Evolutionary conservation across 2,888 invertebrate genomes (phyloP), one percentile per base, ranked within the genome.

Genomic region (Drosophila mulleri): DNA sequence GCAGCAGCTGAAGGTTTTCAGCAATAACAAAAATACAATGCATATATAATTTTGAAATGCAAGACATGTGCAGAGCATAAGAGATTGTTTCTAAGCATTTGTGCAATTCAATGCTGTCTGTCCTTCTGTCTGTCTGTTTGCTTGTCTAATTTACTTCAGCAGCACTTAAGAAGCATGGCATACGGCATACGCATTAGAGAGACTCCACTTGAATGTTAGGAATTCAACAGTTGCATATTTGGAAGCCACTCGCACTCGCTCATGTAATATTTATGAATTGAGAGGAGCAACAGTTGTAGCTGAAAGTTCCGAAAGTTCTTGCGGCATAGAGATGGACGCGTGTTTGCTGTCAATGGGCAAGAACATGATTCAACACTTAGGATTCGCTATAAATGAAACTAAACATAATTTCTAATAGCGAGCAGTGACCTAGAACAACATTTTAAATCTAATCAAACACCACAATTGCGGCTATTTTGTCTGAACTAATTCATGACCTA

Each of bases 1-100:
- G 54, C 39, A 44, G 26, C 14, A 45, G 16, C 16, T 32, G 48
- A 42, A 29, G 52, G 44, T 39, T 52, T 26, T 35, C 4, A 18
- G 4, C 47, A 32, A 14, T 42, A 58, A 45, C 16, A 32, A 39
- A 39, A 39, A 16, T 39, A 39, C 16, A 39, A 39, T 39, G 12
- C 12, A 37, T 37, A 48, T 14, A 45, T 50, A 32, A 78, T 78
- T 72, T 23, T 32, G 35, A 53, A 61, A 60, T 60, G 72, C 58
- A 58, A 52, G 39, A 67, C 47, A 63, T 67, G 56, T 47, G 45
- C 39, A 20, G 18, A 16, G 23, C 47, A 48, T 45, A n/a, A 35
- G 48, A 56, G 52, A 39, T 52, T 39, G 35, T 41, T 57, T 45
- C 35, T 56, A 41, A 71, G 62, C 44, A 52, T 42, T 44, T 71